Conservation (phyloP, 2,113 vertebrate genomes). For the Aleadryas rufinucha region DNA sequence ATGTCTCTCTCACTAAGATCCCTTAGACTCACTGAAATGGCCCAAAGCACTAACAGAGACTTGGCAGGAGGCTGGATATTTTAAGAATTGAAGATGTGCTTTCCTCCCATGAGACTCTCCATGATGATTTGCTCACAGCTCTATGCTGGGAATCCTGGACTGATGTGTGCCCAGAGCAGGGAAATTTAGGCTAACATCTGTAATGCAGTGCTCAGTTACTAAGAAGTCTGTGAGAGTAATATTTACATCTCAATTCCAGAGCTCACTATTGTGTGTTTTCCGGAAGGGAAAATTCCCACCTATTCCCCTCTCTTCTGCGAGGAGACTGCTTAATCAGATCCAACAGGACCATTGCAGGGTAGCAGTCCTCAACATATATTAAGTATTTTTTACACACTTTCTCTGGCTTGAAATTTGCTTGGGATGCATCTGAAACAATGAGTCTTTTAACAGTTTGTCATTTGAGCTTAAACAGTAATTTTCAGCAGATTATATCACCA, state of each 20-base stretch:
- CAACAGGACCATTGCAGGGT: background rate
- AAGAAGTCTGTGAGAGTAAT: background rate
- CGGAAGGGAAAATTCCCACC: background rate
- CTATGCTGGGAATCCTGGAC: background rate
- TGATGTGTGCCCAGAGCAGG: background rate
- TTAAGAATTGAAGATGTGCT: background rate
- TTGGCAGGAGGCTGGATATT: background rate
- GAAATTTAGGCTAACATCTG: background rate
- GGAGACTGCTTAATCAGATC: background rate
- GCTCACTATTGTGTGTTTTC: background rate
- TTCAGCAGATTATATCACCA: background rate
- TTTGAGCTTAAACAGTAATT: background rate
- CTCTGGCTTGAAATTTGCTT: background rate
- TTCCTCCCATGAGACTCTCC: background rate
- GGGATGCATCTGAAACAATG: background rate
- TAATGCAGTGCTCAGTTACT: background rate
- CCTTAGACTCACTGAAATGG: background rate
- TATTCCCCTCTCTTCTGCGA: background rate
- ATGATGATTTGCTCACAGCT: background rate
- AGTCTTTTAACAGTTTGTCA: background rate
- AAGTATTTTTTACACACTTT: background rate
- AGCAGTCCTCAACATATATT: background rate
- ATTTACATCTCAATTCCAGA: background rate
- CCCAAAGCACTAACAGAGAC: background rate
- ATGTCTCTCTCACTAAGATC: background rate